Percentiles rank a stretch among this genome's conserved stretches.
These are phyloP conservation scores for Aradophagus sp. DNA, from an alignment of 1,140 invertebrate species.

Conservation along the genomic window DNA sequence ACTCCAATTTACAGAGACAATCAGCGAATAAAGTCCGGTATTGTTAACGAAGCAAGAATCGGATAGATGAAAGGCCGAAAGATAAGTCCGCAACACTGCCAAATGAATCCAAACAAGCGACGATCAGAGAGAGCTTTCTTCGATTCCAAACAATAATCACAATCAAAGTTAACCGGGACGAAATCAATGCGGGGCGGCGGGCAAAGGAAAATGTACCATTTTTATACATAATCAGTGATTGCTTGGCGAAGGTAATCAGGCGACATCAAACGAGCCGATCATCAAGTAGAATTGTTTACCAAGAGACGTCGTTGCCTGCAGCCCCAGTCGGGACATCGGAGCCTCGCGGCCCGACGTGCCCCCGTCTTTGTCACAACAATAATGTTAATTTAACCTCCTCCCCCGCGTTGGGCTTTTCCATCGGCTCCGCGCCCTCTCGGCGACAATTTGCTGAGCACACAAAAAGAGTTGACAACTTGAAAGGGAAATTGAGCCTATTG, in stretches of 20 bases:
- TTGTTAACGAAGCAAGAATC: too few species aligned
- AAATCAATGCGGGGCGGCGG: conserved; percentile 30
- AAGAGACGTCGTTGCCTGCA: conserved; percentile 47
- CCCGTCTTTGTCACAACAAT: conserved; percentile 74
- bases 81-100: conserved; percentile 2
- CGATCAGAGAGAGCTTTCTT: conserved; percentile 3
- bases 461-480: conserved; percentile 76
- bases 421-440: conserved; percentile 53
- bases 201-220: conserved; percentile 54
- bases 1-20: too few species aligned
- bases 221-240: conserved; percentile 70
- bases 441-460: conserved; percentile 73
- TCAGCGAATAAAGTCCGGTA: too few species aligned
- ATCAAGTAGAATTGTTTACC: conserved; percentile 75
- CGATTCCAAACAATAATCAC: conserved; percentile 33
- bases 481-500: conserved; percentile 76
- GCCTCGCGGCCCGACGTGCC: conserved; percentile 49
- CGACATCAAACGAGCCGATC: conserved; percentile 75
- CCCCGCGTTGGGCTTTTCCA: conserved; percentile 57
- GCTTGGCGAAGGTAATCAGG: conserved; percentile 75
- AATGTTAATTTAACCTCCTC: conserved; percentile 74
- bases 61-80: not conserved
- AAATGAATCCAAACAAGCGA: conserved; percentile 29
- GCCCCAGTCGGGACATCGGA: conserved; percentile 32
- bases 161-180: conserved; percentile 30